These are phyloP conservation scores for Glandiceps talaboti DNA, from an alignment of 53 echinoderm and acorn worm species.

Conservation along the genomic window DNA sequence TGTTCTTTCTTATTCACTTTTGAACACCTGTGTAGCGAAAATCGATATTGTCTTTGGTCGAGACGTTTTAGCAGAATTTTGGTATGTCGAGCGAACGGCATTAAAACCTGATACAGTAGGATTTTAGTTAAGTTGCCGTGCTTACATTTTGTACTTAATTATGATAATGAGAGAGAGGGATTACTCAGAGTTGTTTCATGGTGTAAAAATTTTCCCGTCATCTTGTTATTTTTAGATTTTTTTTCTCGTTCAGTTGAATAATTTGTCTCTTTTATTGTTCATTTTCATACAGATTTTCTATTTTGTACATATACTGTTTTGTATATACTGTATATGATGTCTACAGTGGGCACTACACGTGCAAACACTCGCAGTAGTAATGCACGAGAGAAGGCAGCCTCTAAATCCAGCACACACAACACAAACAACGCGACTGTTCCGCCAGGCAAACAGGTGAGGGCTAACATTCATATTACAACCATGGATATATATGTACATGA, in stretches of 20 bases:
- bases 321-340: slow-evolving; percentile 90
- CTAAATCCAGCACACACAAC: not conserved
- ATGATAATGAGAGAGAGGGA: not conserved
- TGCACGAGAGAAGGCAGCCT: slow-evolving; percentile 46
- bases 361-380: slow-evolving; percentile 77
- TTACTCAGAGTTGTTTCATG: too few species aligned
- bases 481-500: too few species aligned
- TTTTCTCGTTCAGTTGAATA: not conserved
- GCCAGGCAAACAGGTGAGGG: not conserved
- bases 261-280: not conserved
- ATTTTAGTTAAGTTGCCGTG: too few species aligned
- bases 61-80: too few species aligned
- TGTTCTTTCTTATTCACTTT: not conserved
- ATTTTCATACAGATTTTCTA: slow-evolving; percentile 30
- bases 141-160: not conserved
- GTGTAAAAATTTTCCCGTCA: too few species aligned
- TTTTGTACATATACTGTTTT: slow-evolving; percentile 88
- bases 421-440: not conserved
- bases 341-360: slow-evolving; percentile 85
- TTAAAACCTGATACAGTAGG: too few species aligned
- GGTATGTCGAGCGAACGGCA: too few species aligned
- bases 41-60: not conserved
- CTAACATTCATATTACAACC: too few species aligned
- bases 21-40: not conserved
- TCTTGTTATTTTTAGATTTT: too few species aligned